Evolutionary conservation across 2,113 vertebrate genomes (phyloP), one percentile per base, ranked within the genome.

Genomic region (Catharus fuscescens): DNA sequence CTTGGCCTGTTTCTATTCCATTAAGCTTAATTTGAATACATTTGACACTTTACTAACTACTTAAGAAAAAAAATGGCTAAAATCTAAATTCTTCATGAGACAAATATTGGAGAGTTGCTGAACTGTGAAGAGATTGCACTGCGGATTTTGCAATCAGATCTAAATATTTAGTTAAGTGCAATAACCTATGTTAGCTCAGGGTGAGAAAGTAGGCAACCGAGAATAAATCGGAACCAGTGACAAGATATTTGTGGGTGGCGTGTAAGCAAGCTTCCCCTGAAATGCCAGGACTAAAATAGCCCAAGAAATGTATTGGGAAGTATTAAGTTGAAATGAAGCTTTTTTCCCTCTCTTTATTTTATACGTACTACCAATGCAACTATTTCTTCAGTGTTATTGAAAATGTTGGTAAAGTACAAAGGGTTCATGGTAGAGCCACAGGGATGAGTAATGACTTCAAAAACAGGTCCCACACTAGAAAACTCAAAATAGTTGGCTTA

Each of bases 271-370:
- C n/a, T 38, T 40, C 10, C 13, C 18, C 21, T 31, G 13, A n/a
- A 61, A 64, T 0, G 1, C 2, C 15, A 72, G 16, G 25, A 45
- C 15, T 34, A 65, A 88, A 82, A 73, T 12, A 82, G 36, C 8
- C 48, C 56, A 50, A 57, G 45, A 65, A 83, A 69, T 73, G 4
- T 28, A 16, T 8, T 59, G 9, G 19, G 54, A 67, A 56, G 26
- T 25, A 40, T 47, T 15, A 56, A 69, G 25, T 13, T 36, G 31
- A 95, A 82, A 85, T n/a, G 2, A 67, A 82, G 17, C 1, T 36
- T 14, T 42, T 8, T 5, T 0, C 2, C 1, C 38, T 38, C 13
- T 3, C 6, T 3, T 77, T 80, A 17, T 24, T 53, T 24, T 26
- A 6, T 25, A 9, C 9, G 5, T 59, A 45, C n/a, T 38, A 40